A percentile compares a stretch with the other conserved stretches of the same genome.
phyloP scores from a whole-genome alignment of 2,797 vertebrate genomes.

The Triplophysa yarkandensis region DNA sequence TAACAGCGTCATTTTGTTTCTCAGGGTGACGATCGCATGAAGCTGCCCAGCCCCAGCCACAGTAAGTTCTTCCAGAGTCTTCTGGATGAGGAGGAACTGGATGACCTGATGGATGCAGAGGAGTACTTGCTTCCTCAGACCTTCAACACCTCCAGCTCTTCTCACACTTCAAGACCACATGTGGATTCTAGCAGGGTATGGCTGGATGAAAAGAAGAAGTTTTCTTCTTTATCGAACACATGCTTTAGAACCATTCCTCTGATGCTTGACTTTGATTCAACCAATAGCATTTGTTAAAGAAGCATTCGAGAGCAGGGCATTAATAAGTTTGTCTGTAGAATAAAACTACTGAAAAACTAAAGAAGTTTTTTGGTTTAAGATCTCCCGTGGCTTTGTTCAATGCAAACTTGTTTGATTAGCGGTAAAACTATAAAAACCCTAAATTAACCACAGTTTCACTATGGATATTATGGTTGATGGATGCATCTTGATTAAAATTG shows the following conservation, averaged over 20 bases:
- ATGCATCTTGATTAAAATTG: too few species aligned
- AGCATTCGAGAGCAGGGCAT: too few species aligned
- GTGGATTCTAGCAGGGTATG: constrained; percentile 92
- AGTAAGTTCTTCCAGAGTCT: constrained; percentile 98
- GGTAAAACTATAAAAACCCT: too few species aligned
- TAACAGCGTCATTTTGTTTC: constrained; percentile 35
- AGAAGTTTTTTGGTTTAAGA: too few species aligned
- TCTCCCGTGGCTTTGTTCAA: too few species aligned
- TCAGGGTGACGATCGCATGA: constrained; percentile 96
- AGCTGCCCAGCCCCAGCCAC: constrained; percentile 92
- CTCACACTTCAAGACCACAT: constrained; percentile 53
- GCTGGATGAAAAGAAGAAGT: too few species aligned
- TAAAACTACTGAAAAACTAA: too few species aligned
- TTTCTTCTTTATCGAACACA: too few species aligned
- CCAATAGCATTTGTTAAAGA: not conserved
- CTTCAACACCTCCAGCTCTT: constrained; percentile 19
- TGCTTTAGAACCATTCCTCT: not conserved
- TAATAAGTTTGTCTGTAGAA: too few species aligned
- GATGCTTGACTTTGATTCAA: not conserved
- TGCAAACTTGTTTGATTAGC: too few species aligned
- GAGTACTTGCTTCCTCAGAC: constrained; percentile 88
- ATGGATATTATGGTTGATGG: too few species aligned
- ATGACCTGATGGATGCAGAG: constrained; percentile 96
- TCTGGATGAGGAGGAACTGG: constrained; percentile 94
- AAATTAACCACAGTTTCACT: too few species aligned